phyloP scores from a whole-genome alignment of 2,113 vertebrate species.

The Tachysurus fulvidraco region DNA sequence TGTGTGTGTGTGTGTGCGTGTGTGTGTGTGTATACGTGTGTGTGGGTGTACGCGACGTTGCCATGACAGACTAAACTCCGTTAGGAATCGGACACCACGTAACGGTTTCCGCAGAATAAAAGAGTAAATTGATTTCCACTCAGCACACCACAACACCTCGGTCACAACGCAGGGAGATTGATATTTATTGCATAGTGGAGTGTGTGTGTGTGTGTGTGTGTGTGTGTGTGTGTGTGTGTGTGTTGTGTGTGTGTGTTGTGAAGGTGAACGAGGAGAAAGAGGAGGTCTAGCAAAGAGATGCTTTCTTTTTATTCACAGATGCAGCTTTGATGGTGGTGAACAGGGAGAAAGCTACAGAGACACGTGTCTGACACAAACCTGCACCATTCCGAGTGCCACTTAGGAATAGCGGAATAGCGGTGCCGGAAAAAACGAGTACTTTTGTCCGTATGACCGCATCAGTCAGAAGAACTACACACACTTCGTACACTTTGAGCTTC shows the following conservation, averaged over 20 bases:
- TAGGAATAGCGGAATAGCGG: neutral
- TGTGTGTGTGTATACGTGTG: neutral
- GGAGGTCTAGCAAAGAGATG: constrained; percentile 27
- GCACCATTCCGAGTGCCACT: neutral
- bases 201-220: constrained; percentile 22
- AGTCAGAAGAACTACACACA: neutral
- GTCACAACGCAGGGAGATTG: constrained; percentile 31
- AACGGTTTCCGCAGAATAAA: constrained; percentile 58
- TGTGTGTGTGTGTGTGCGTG: neutral
- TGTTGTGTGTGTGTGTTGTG: neutral
- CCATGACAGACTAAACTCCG: constrained; percentile 3
- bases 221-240: constrained; percentile 1
- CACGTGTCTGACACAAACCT: neutral
- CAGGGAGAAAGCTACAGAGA: neutral
- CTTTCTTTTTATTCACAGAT: constrained; percentile 13
- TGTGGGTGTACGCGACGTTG: neutral
- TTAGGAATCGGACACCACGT: constrained; percentile 1
- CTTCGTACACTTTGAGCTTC: neutral
- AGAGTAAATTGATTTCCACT: constrained; percentile 56
- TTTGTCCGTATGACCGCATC: neutral
- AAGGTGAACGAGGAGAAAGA: neutral
- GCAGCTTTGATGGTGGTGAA: constrained; percentile 10
- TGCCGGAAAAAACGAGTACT: neutral
- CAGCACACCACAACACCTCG: constrained; percentile 22
- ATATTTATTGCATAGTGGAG: constrained; percentile 48